Evolutionary conservation across 2,888 invertebrate species (phyloP).

Genomic region (Aelia acuminata): DNA sequence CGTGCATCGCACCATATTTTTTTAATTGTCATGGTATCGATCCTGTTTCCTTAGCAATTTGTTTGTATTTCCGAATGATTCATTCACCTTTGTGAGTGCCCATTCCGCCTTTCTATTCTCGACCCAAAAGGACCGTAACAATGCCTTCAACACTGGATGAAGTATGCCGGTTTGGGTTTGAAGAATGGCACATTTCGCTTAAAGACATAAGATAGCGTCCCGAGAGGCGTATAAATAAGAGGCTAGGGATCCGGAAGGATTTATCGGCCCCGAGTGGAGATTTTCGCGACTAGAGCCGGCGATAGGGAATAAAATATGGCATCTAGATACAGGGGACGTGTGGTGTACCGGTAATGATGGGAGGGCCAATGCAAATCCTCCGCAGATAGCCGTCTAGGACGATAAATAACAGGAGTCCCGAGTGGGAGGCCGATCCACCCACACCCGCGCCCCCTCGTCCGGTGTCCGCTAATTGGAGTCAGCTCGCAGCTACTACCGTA

Average conservation of each 20-base stretch:
- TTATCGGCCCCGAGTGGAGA: slow-evolving; percentile 28
- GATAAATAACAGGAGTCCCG: slow-evolving; percentile 25
- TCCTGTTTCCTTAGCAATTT: not conserved
- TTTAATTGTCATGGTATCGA: not conserved
- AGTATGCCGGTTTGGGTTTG: not conserved
- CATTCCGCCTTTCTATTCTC: not conserved
- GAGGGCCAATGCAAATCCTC: not conserved
- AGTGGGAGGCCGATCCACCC: slow-evolving; percentile 1
- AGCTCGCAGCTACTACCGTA: not conserved
- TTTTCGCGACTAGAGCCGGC: slow-evolving; percentile 29
- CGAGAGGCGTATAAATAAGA: slow-evolving; percentile 33
- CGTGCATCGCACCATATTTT: no score
- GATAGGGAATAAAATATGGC: slow-evolving; percentile 43
- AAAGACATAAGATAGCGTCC: slow-evolving; percentile 26
- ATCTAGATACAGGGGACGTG: slow-evolving; percentile 32
- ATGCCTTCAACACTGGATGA: not conserved
- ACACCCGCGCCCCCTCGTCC: not conserved
- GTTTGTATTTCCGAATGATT: not conserved
- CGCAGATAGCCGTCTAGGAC: not conserved
- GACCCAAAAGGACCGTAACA: slow-evolving; percentile 1
- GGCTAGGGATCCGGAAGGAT: slow-evolving; percentile 32
- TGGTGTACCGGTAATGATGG: slow-evolving; percentile 48
- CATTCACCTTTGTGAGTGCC: not conserved
- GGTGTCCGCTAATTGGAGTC: not conserved
- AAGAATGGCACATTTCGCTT: slow-evolving; percentile 42